A percentile compares a stretch with the other conserved stretches of the same genome.
phyloP scores from a whole-genome alignment of 2,797 vertebrate species.

The Chelon auratus region DNA sequence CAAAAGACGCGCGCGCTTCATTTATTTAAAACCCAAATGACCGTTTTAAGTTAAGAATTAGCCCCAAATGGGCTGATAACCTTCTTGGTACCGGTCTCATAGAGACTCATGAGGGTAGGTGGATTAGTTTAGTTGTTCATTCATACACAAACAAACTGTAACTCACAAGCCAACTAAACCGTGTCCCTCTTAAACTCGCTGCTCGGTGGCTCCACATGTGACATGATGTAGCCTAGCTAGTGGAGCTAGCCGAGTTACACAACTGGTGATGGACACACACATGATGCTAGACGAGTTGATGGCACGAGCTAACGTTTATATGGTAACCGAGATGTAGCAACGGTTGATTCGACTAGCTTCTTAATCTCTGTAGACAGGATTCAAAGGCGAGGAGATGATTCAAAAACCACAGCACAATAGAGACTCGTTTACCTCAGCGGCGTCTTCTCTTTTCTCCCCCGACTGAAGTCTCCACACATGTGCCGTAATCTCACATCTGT shows the following conservation, averaged over 20 bases:
- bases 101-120: rapidly evolving
- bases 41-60: neutral
- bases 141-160: too few species aligned
- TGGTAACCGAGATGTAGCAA: neutral
- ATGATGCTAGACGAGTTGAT: slow-evolving; percentile 10
- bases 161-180: rapidly evolving
- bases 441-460: neutral
- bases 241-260: neutral
- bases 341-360: too few species aligned
- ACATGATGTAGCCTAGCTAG: neutral
- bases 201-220: neutral
- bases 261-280: neutral
- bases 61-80: neutral
- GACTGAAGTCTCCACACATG: neutral
- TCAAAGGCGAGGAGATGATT: rapidly evolving
- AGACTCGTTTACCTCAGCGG: slow-evolving; percentile 31
- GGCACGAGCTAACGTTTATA: slow-evolving; percentile 21
- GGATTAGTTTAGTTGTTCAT: neutral
- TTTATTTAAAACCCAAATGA: neutral
- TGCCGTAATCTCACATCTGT: rapidly evolving
- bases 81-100: slow-evolving; percentile 12
- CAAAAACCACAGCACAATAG: rapidly evolving
- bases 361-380: too few species aligned
- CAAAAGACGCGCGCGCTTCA: neutral
- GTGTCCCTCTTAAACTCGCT: neutral